Base-by-base conservation (phyloP, 2,888 invertebrate species). In the Athetis lepigone region DNA sequence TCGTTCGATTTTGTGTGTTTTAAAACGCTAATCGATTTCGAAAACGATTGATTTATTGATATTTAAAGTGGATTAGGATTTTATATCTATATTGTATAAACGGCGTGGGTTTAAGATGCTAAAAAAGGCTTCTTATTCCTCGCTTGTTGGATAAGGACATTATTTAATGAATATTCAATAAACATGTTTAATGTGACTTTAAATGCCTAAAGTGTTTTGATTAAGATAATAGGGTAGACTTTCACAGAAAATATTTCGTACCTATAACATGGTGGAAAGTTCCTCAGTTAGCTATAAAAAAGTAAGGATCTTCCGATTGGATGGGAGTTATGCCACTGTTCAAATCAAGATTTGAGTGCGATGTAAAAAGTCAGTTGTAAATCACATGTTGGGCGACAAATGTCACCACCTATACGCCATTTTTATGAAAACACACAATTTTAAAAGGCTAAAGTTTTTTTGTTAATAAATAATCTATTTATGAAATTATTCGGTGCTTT, bases 1-100 rank as follows among this genome's bases (percentile, higher is more conserved):
- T 69, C 52, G 65, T 64, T 75, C 50, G 59, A 63, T 56, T 55
- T 29, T 68, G 66, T 77, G 42, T 75, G 59, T 70, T 70, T 68
- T 49, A 54, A 62, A 68, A 75, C 70, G 59, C 61, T 56, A 79
- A 79, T 79, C 62, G 63, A 71, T 78, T 69, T 66, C 11, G 33
- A 70, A 66, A 64, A 69, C 54, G 57, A 65, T 52, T 79, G 68
- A 71, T 73, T 72, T 75, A 79, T 79, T 21, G 54, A 49, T 55
- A 52, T 64, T 66, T 68, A 68, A 66, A 66, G 58, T 77, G 45
- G 46, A 70, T 61, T 65, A 60, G 23, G 23, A 47, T 65, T 74
- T 72, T 62, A 75, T 71, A 66, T 69, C 54, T 71, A 60, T 63
- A 65, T 77, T 39, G 68, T 68, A 43, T 63, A 57, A 64, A 45